Evolutionary conservation across 2,113 vertebrate species (phyloP), one percentile per base, ranked within the genome.

Genomic region (Phoxinus phoxinus): DNA sequence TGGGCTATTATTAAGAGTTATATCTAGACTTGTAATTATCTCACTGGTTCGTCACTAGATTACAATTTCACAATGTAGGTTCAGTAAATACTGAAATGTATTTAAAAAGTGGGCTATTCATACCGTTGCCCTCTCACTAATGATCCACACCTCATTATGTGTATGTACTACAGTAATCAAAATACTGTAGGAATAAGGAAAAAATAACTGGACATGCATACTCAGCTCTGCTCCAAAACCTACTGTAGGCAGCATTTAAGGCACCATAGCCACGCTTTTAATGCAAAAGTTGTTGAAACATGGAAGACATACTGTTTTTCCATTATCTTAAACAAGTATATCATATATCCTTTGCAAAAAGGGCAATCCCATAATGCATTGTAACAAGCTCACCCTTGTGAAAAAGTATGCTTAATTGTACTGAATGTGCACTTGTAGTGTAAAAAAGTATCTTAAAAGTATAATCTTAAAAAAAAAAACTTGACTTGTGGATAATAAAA

Each of bases 81-180:
- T 79, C 19, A 9, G 53, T 23, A 37, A 12, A 56, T 56, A 61
- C 23, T 23, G 35, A 77, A 58, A 58, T 5, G 41, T 12, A 21
- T 35, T 58, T 35, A 23, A 58, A 77, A 56, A 12, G 5, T 11
- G 35, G n/a, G 13, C 12, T 59, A 25, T 79, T 61, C 53, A 41
- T 61, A 25, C 23, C 11, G 23, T 59, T 41, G 23, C 59, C 32
- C 56, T 79, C 32, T 59, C 53, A 61, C 15, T 30, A 56, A 12
- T 56, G 74, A 77, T 53, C 27, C 27, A 56, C 53, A 58, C 21
- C 32, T 59, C 30, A 56, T 77, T 78, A n/a, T 78, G 21, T 58
- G 32, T 46, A 27, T 8, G 41, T 27, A 17, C 19, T 12, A 35
- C 10, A 35, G 2, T 41, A 59, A 41, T n/a, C n/a, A n/a, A n/a